Conservation (phyloP, 2,888 invertebrate genomes). For the Mimachlamys varia region DNA sequence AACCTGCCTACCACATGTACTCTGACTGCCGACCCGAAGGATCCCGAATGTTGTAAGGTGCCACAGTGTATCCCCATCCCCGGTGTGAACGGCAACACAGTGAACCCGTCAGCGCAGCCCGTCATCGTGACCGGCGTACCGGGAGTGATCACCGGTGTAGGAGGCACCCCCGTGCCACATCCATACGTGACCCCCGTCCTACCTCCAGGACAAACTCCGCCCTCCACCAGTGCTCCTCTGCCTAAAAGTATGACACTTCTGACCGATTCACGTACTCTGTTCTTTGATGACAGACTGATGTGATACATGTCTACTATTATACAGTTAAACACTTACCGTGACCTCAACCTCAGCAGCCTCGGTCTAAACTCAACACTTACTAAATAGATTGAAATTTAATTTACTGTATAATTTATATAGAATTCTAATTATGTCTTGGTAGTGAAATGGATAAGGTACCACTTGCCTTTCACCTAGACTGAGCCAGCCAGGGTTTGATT, state of each 20-base stretch:
- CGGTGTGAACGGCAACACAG: constrained; percentile 54
- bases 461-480: too few species aligned
- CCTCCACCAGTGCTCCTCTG: constrained; percentile 50
- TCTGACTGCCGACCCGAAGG: constrained; percentile 65
- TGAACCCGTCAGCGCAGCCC: constrained; percentile 57
- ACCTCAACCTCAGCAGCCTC: too few species aligned
- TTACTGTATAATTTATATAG: too few species aligned
- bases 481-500: too few species aligned
- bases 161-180: constrained; percentile 59
- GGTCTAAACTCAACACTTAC: too few species aligned
- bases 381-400: too few species aligned
- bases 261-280: too few species aligned
- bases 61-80: constrained; percentile 66
- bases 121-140: constrained; percentile 63
- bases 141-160: constrained; percentile 66
- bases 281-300: too few species aligned
- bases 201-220: constrained; percentile 58
- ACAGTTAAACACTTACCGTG: too few species aligned
- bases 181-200: constrained; percentile 58
- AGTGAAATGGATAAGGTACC: too few species aligned
- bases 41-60: constrained; percentile 67
- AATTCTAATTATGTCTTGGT: too few species aligned
- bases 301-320: too few species aligned
- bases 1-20: constrained; percentile 59
- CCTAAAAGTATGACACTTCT: constrained; percentile 10